Conservation (phyloP, 2,113 vertebrate species). For the Mesocricetus auratus region DNA sequence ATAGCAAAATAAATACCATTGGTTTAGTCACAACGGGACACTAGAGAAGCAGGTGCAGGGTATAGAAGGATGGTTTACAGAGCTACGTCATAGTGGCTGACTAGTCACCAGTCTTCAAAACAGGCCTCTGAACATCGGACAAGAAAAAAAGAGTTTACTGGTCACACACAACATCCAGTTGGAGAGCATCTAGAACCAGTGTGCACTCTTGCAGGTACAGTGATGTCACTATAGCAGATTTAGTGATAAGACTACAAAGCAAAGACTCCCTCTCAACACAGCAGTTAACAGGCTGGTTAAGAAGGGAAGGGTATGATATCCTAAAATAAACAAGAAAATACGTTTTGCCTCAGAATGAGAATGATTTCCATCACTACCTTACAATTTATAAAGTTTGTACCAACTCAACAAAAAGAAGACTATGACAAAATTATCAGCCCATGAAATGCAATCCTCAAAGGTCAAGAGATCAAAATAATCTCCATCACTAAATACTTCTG, state of each 20-base stretch:
- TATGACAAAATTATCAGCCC: background rate
- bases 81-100: background rate
- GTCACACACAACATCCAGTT: background rate
- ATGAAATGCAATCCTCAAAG: conserved; percentile 16
- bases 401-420: conserved; percentile 39
- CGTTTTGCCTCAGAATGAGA: conserved; percentile 38
- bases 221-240: background rate
- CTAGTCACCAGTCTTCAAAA: conserved; percentile 30
- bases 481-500: background rate
- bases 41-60: conserved; percentile 22
- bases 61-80: background rate
- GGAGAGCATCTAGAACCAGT: background rate
- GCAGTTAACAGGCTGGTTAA: conserved; percentile 19
- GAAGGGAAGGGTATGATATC: background rate
- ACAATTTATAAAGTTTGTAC: background rate
- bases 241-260: conserved; percentile 18
- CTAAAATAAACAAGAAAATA: conserved; percentile 13
- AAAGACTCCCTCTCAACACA: background rate
- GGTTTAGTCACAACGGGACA: conserved; percentile 22
- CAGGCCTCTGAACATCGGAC: conserved; percentile 44
- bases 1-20: conserved; percentile 58
- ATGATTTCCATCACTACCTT: background rate
- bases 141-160: conserved; percentile 59
- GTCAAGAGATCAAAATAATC: conserved; percentile 4
- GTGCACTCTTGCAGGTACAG: background rate